Conservation (phyloP, 2,113 vertebrate genomes). For the Dasyurus viverrinus region DNA sequence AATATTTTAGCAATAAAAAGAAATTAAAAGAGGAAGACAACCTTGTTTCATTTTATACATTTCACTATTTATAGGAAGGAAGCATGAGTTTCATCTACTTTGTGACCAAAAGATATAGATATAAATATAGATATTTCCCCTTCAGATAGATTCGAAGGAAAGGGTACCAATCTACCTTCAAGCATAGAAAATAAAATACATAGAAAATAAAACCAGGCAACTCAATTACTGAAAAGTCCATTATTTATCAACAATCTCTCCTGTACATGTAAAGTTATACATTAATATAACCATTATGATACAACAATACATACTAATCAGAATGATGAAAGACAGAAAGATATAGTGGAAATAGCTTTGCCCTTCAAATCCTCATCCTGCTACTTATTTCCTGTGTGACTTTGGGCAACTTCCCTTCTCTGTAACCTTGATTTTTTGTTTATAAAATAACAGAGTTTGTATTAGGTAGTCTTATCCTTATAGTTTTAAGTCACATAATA, state of each 20-base stretch:
- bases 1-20: not conserved
- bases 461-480: not conserved
- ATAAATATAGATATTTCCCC: no score
- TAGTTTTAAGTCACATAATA: not conserved
- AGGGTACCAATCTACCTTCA: not conserved
- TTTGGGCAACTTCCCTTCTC: not conserved
- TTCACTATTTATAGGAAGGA: not conserved
- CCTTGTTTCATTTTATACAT: not conserved
- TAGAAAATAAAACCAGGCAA: not conserved
- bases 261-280: not conserved
- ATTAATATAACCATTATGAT: not conserved
- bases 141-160: constrained; percentile 5
- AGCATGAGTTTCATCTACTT: not conserved
- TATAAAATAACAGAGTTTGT: not conserved
- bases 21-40: not conserved
- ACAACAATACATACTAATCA: not conserved
- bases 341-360: not conserved
- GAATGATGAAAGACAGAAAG: not conserved
- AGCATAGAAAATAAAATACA: not conserved
- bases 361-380: not conserved
- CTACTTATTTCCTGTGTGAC: not conserved
- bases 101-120: not conserved
- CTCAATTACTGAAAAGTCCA: not conserved
- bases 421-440: not conserved
- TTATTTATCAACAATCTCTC: not conserved